Base-by-base conservation (phyloP, 2,797 vertebrate species). In the Platalea minor region DNA sequence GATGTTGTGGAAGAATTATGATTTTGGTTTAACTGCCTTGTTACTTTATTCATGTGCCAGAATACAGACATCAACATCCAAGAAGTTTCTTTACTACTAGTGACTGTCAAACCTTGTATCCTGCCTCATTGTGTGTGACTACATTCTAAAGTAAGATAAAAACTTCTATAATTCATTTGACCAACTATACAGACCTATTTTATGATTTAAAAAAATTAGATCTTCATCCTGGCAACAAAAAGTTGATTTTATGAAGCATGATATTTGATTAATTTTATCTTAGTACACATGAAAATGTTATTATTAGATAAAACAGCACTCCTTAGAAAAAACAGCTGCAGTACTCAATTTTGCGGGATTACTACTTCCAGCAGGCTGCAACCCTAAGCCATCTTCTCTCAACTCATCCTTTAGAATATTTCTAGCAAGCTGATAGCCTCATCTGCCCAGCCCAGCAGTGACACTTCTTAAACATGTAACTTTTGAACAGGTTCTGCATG, bases 361-460 rank as follows among this genome's bases (percentile, higher is more conserved):
- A 41, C 33, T 53, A 11, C 73, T 85, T 93, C 11, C 65, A 77
- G 46, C 41, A 65, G 61, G 35, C 37, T 85, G 46, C 37, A 69
- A 46, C 33, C 10, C 31, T 73, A 51, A 89, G 39, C 19, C 23
- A 5, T 63, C 41, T 41, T 79, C 20, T 89, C 37, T 46, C 43
- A 73, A 24, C 41, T 56, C 35, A 72, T 46, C 23, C 28, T 86
- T 64, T 48, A 37, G 35, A 60, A 35, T 53, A 89, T 43, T 87
- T 84, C 37, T 31, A 65, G 7, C 33, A 79, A 83, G 64, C 20
- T 76, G 45, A 45, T 73, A 45, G 53, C 56, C 37, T 54, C 18
- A 14, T 50, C 63, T 76, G 26, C 46, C 31, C 46, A 61, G 37
- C 24, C 31, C 14, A 41, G 29, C 9, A 51, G 12, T 0, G 0